Base-by-base conservation (phyloP, 92 coral and sea anemone species). In the Palythoa grandis region DNA sequence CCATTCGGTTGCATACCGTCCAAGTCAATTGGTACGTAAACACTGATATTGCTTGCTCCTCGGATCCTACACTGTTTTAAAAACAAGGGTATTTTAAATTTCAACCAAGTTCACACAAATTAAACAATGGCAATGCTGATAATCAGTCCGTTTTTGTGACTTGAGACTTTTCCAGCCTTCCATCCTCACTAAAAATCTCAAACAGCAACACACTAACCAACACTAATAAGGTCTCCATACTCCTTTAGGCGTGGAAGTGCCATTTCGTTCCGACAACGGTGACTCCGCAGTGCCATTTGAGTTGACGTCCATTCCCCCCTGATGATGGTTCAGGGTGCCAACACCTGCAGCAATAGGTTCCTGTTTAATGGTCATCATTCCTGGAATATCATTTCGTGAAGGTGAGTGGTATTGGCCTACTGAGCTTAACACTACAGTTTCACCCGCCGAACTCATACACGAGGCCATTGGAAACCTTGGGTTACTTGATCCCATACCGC, bases 141-240 rank as follows among this genome's bases (percentile, higher is more conserved):
- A 50, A 25, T 57, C 83, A 66, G 70, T 73, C 39, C 19, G 29
- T 43, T 23, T 66, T 24, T 23, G 29, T 65, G 40, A 38, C 3
- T 40, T 70, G 43, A 60, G 48, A 80, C 11, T 23, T 67, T 67
- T 79, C 60, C 74, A 80, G 85, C 43, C 22, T 22, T 48, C 22
- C 40, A 10, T 7, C 47, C 37, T 63, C 73, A 79, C 72, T 20
- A 61, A 0, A 66, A 40, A n/a, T 23, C 56, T 40, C 73, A 23
- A 15, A 72, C 56, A 23, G 2, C 20, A 22, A 37, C 5, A 60
- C 66, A n/a, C 17, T 38, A 56, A 77, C 29, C 72, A 23, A 47
- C 39, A 65, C 75, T 66, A 94, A 67, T 94, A 94, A 9, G 98
- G 98, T 77, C 98, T 91, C 98, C 98, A 94, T 9, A 94, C 98